phyloP scores from a whole-genome alignment of 2,797 vertebrate genomes.

The Falco cherrug region DNA sequence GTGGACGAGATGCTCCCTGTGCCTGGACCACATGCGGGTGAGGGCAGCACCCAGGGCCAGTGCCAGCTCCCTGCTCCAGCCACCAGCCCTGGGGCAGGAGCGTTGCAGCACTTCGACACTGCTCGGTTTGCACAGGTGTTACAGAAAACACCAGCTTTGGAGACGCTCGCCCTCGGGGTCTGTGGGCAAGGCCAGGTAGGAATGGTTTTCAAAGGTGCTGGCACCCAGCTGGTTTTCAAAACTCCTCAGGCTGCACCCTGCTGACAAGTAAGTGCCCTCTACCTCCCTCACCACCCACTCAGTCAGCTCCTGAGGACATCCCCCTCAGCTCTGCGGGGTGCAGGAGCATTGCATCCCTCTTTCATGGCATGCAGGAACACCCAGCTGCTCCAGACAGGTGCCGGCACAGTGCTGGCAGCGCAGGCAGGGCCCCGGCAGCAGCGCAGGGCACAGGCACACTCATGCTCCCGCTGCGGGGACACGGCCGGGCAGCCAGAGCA shows the following conservation, averaged over 20 bases:
- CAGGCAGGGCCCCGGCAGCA: neutral
- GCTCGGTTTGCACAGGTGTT: neutral
- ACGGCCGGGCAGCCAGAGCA: neutral
- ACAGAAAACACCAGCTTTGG: rapidly evolving
- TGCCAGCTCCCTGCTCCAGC: neutral
- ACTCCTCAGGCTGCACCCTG: rapidly evolving
- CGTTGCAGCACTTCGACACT: rapidly evolving
- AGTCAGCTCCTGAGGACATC: neutral
- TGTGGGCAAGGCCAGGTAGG: neutral
- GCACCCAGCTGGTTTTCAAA: neutral
- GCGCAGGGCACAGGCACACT: neutral
- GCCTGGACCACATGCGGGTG: rapidly evolving
- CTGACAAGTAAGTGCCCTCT: neutral
- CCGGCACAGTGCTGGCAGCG: neutral
- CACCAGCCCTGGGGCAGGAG: neutral
- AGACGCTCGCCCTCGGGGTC: neutral
- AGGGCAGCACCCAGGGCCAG: neutral
- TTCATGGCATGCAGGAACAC: neutral
- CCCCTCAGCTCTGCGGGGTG: rapidly evolving
- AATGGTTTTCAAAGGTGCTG: neutral
- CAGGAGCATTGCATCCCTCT: neutral
- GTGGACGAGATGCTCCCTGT: neutral
- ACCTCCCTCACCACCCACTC: neutral
- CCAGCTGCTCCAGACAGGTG: neutral
- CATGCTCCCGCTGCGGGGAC: neutral